These are phyloP conservation scores for Diorhabda carinulata DNA, from an alignment of 1,140 invertebrate species.

Conservation along the genomic window DNA sequence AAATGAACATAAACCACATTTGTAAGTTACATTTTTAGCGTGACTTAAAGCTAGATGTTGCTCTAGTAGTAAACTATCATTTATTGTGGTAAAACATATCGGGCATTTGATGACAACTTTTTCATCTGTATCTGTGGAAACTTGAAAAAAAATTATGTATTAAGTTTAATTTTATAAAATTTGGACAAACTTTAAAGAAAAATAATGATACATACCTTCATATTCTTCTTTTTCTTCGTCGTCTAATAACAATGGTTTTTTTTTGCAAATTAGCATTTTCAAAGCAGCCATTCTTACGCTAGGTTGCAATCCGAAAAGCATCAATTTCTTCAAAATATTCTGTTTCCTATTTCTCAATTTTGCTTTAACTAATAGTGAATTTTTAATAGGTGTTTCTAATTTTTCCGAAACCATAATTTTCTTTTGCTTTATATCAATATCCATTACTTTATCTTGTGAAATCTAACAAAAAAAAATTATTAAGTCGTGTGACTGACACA, in stretches of 20 bases:
- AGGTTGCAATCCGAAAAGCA: conserved; percentile 45
- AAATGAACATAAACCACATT: conserved; percentile 62
- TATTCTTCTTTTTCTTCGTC: conserved; percentile 36
- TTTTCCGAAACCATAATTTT: conserved; percentile 39
- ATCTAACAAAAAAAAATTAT: conserved; percentile 26
- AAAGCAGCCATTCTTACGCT: conserved; percentile 42
- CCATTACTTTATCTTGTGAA: conserved; percentile 30
- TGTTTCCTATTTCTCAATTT: conserved; percentile 43
- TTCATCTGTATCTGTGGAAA: conserved; percentile 39
- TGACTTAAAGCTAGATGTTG: conserved; percentile 54
- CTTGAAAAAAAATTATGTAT: conserved; percentile 21
- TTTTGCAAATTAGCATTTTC: conserved; percentile 41
- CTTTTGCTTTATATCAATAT: conserved; percentile 34
- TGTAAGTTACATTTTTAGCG: conserved; percentile 57
- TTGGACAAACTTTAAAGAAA: background rate
- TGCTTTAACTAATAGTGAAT: conserved; percentile 38
- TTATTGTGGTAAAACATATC: conserved; percentile 52
- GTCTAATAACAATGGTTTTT: conserved; percentile 32
- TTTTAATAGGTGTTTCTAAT: conserved; percentile 28
- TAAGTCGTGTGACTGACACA: too few species aligned
- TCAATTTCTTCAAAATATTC: conserved; percentile 42
- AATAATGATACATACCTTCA: conserved; percentile 28
- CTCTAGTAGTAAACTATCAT: conserved; percentile 50
- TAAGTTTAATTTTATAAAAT: background rate
- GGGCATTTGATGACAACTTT: conserved; percentile 50